Percentiles rank a stretch among this genome's conserved stretches.
Evolutionary conservation across 2,113 vertebrate species (phyloP).

Genomic region (Chionis minor): DNA sequence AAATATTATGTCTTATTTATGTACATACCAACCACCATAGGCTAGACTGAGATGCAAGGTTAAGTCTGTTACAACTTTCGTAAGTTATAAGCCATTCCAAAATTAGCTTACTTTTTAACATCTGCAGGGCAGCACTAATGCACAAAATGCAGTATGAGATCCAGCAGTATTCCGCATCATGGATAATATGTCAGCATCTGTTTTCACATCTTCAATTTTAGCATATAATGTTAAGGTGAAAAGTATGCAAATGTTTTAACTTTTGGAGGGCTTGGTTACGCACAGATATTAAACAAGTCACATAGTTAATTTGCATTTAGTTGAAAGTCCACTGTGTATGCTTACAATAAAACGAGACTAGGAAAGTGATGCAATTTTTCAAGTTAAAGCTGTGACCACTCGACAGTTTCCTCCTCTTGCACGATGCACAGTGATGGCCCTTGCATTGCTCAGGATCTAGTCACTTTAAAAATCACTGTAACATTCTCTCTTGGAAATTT

Average conservation of each 20-base stretch:
- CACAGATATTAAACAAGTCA: not conserved
- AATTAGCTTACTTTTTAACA: not conserved
- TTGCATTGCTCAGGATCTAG: not conserved
- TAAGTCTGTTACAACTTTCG: not conserved
- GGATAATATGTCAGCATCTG: not conserved
- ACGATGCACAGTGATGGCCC: not conserved
- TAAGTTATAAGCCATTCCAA: not conserved
- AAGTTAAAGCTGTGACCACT: not conserved
- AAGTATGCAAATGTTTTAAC: not conserved
- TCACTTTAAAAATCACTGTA: not conserved
- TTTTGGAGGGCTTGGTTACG: not conserved
- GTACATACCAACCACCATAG: not conserved
- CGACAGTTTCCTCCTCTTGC: not conserved
- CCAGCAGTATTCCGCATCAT: not conserved
- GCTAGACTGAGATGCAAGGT: not conserved
- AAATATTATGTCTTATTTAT: not conserved
- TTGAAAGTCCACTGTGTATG: not conserved
- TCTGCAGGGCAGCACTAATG: not conserved
- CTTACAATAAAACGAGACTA: not conserved
- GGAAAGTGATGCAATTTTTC: not conserved
- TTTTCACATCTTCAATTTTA: not conserved
- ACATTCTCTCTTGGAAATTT: not conserved
- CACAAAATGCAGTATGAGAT: not conserved
- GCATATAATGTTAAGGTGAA: not conserved
- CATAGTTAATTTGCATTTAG: not conserved